These are phyloP conservation scores for Drosophila chauvacae DNA, from an alignment of 1,140 invertebrate species.

Conservation along the genomic window DNA sequence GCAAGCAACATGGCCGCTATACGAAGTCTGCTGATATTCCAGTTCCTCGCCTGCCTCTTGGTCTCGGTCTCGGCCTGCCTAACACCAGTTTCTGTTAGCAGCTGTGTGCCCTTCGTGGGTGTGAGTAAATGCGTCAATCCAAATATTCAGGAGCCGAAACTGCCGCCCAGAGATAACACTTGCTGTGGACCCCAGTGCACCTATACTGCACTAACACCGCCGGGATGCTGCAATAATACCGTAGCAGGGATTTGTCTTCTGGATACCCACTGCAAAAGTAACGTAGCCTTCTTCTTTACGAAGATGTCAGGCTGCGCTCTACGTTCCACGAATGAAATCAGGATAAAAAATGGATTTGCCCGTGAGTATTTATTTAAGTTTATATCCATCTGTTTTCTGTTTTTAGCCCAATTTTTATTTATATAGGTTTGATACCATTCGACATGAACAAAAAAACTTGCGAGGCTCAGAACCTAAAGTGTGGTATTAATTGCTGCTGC, in stretches of 20 bases:
- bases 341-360: background rate
- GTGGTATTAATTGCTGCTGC: constrained; percentile 44
- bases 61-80: background rate
- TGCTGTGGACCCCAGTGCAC: constrained; percentile 32
- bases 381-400: too few relatives aligned
- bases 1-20: constrained; percentile 10
- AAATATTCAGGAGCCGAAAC: background rate
- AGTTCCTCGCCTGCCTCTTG: background rate
- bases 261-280: constrained; percentile 22
- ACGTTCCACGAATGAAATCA: background rate
- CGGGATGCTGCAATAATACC: background rate
- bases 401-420: background rate
- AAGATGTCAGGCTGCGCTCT: background rate
- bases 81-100: background rate
- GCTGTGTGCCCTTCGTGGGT: constrained; percentile 12
- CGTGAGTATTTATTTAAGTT: constrained; percentile 6
- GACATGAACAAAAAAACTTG: background rate
- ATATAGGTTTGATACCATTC: constrained; percentile 16
- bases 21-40: constrained; percentile 15
- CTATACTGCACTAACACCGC: background rate
- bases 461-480: constrained; percentile 2
- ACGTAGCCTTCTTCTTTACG: background rate
- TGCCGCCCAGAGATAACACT: constrained; percentile 33
- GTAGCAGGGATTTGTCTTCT: constrained; percentile 1
- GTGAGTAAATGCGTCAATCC: background rate